phyloP scores from a whole-genome alignment of 2,888 invertebrate genomes.

The Acronicta alni region DNA sequence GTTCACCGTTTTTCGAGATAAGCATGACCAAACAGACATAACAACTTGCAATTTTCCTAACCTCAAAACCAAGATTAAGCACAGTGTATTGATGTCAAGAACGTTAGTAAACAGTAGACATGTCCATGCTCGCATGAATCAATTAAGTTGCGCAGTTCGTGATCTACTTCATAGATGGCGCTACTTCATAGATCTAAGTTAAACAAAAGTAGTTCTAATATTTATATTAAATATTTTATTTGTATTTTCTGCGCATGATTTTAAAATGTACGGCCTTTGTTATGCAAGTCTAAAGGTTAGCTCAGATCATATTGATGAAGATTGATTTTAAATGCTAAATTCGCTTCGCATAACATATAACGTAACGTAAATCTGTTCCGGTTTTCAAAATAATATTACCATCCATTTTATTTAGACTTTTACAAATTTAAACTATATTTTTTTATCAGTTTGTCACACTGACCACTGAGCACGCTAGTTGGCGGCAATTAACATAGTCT shows the following conservation, averaged over 20 bases:
- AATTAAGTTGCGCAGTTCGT: conserved; percentile 41
- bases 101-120: conserved; percentile 55
- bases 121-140: conserved; percentile 45
- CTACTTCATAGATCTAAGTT: conserved; percentile 17
- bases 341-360: not conserved
- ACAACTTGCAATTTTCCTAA: conserved; percentile 53
- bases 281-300: not conserved
- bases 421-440: no score
- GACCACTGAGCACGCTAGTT: no score
- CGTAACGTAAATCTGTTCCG: not conserved
- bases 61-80: conserved; percentile 54
- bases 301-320: not conserved
- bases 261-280: not conserved
- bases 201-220: no score
- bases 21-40: conserved; percentile 23
- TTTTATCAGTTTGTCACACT: no score
- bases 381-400: not conserved
- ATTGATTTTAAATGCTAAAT: conserved; percentile 16
- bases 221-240: not conserved
- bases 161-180: conserved; percentile 70
- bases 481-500: no score
- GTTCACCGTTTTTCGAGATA: conserved; percentile 12
- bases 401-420: not conserved
- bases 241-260: no score
- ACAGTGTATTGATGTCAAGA: conserved; percentile 58